These are phyloP conservation scores for Hypocryptadius cinnamomeus DNA, from an alignment of 2,113 vertebrate genomes.

Conservation along the genomic window DNA sequence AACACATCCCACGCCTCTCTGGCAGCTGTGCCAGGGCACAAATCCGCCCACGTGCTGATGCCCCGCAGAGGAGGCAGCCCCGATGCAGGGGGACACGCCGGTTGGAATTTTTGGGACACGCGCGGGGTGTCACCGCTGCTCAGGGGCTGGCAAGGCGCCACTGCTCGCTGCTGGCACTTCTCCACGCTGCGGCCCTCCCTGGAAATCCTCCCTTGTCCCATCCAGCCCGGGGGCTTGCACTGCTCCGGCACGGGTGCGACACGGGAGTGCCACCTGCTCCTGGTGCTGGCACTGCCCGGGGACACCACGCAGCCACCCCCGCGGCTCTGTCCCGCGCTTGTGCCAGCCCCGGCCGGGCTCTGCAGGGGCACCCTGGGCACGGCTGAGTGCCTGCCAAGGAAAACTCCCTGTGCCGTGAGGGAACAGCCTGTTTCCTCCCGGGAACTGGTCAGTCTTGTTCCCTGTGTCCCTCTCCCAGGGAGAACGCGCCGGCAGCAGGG, in stretches of 20 bases:
- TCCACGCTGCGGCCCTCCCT: background rate
- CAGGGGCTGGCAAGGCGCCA: background rate
- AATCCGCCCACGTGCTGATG: rapidly evolving
- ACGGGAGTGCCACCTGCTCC: rapidly evolving
- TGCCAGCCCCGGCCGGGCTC: background rate
- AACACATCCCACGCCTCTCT: background rate
- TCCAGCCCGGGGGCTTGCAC: rapidly evolving
- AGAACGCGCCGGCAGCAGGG: background rate
- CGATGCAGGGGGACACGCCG: rapidly evolving
- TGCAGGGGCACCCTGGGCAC: background rate
- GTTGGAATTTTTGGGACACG: background rate
- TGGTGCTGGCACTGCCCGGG: rapidly evolving
- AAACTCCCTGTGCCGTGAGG: background rate
- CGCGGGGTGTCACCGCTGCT: rapidly evolving
- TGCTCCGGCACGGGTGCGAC: background rate
- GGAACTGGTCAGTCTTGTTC: constrained; percentile 54
- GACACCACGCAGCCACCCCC: rapidly evolving
- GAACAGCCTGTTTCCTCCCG: background rate
- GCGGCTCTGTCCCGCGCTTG: background rate
- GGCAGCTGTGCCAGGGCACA: background rate
- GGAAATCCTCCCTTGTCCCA: background rate
- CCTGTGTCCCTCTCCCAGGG: background rate
- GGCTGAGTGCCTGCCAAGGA: constrained; percentile 16
- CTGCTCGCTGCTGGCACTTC: background rate
- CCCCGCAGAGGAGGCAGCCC: background rate